These are phyloP conservation scores for Cyprinodon variegatus DNA, from an alignment of 2,113 vertebrate genomes.

Conservation along the genomic window DNA sequence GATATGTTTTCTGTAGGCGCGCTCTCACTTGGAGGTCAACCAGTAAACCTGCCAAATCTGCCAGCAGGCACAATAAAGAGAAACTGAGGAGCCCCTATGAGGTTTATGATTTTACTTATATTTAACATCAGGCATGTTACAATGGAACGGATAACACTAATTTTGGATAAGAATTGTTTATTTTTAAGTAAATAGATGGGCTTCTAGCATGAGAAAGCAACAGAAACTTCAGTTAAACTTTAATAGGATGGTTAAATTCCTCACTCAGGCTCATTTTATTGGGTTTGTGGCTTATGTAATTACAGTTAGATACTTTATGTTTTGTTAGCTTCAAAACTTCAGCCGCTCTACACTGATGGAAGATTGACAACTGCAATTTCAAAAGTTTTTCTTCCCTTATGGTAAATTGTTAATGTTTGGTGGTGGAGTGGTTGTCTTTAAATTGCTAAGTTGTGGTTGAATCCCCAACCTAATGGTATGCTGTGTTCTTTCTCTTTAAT, in stretches of 20 bases:
- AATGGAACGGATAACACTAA: not conserved
- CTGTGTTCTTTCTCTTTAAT: not conserved
- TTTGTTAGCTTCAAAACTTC: constrained; percentile 24
- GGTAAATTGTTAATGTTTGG: not conserved
- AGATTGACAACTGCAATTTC: not conserved
- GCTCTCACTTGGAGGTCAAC: constrained; percentile 24
- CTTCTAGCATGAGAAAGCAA: not conserved
- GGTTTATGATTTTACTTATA: not conserved
- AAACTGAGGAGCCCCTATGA: not conserved
- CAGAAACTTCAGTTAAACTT: constrained; percentile 8
- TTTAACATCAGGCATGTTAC: not conserved
- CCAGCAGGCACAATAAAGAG: constrained; percentile 11
- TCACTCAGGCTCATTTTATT: constrained; percentile 24
- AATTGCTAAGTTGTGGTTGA: not conserved
- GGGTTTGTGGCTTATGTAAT: constrained; percentile 21
- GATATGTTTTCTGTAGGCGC: constrained; percentile 53
- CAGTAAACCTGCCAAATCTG: constrained; percentile 20
- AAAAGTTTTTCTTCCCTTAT: not conserved
- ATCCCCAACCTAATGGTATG: not conserved
- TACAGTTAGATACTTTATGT: constrained; percentile 1
- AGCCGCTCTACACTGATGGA: not conserved
- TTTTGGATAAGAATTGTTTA: not conserved
- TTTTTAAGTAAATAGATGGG: not conserved
- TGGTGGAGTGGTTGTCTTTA: not conserved
- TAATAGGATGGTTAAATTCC: constrained; percentile 5